Evolutionary conservation across 2,797 vertebrate species (phyloP), one percentile per base, ranked within the genome.

Genomic region (Clamator glandarius): DNA sequence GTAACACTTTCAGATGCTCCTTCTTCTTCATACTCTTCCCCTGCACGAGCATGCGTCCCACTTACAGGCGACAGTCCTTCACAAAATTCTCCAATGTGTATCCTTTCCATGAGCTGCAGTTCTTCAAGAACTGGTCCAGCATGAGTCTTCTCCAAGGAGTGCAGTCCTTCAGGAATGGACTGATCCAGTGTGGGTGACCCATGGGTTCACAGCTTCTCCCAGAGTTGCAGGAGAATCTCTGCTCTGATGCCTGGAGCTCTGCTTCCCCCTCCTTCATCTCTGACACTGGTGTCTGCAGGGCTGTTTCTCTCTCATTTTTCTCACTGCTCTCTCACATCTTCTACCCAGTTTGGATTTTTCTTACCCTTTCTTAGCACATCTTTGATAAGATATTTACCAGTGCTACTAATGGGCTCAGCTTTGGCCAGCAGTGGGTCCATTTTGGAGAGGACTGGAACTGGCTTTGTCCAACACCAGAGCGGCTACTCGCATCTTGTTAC

Each of bases 171-270:
- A 54, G 48, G 23, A 72, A 28, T 14, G 33, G 44, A 21, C 57
- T 57, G 31, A 17, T 58, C 4, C 54, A 76, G 44, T 5, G 2
- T 51, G 31, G 42, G 29, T 59, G 14, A 23, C 33, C 29, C 18
- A 23, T 2, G 14, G 18, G 15, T 15, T 51, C 64, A 59, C 44
- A 33, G 15, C 4, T 61, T 12, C 36, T 51, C 31, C 28, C n/a
- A n/a, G n/a, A n/a, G n/a, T n/a, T n/a, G n/a, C 44, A 44, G 42
- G 48, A 20, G 48, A 48, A 48, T 36, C 26, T 42, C 15, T 42
- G 42, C 42, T 42, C 46, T 8, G 14, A 15, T 1, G 1, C 25
- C n/a, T n/a, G n/a, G n/a, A n/a, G n/a, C n/a, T n/a, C n/a, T n/a
- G n/a, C n/a, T n/a, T n/a, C n/a, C n/a, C n/a, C n/a, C n/a, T n/a